Percentiles rank a stretch among this genome's conserved stretches.
Conservation (phyloP, 2,113 vertebrate genomes). For the Mobula birostris region DNA sequence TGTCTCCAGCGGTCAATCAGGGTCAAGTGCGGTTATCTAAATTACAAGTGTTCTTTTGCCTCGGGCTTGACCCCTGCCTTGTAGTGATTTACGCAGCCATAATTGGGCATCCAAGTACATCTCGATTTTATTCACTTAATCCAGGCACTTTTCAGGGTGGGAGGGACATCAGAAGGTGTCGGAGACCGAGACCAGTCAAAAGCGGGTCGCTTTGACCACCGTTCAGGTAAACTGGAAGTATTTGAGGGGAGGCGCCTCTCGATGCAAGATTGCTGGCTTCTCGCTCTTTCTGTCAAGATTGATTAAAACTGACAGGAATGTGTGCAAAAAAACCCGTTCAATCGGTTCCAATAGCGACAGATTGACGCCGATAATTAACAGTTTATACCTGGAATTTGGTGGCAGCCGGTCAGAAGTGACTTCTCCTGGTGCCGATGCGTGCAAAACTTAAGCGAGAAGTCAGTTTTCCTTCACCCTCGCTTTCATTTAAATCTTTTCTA, state of each 20-base stretch:
- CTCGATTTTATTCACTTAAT: neutral
- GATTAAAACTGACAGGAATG: neutral
- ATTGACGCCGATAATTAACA: neutral
- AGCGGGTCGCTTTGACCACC: neutral
- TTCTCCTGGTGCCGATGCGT: neutral
- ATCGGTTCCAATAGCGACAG: neutral
- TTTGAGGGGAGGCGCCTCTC: neutral
- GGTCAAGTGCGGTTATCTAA: slow-evolving; percentile 24
- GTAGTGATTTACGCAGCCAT: neutral
- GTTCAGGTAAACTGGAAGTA: neutral
- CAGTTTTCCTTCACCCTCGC: neutral
- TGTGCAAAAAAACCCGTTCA: too few relatives aligned
- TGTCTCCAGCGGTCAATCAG: neutral
- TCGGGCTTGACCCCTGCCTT: neutral
- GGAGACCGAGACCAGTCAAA: neutral
- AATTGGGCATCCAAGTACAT: neutral
- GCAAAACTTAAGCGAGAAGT: neutral
- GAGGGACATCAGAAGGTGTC: too few relatives aligned
- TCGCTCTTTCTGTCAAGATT: neutral
- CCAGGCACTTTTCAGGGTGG: neutral
- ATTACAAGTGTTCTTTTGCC: neutral
- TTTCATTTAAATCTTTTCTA: neutral
- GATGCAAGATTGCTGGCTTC: neutral
- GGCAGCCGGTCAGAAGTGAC: neutral
- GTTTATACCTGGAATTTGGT: neutral